These are phyloP conservation scores for Acipenser oxyrinchus DNA, from an alignment of 2,797 vertebrate species.

Conservation along the genomic window DNA sequence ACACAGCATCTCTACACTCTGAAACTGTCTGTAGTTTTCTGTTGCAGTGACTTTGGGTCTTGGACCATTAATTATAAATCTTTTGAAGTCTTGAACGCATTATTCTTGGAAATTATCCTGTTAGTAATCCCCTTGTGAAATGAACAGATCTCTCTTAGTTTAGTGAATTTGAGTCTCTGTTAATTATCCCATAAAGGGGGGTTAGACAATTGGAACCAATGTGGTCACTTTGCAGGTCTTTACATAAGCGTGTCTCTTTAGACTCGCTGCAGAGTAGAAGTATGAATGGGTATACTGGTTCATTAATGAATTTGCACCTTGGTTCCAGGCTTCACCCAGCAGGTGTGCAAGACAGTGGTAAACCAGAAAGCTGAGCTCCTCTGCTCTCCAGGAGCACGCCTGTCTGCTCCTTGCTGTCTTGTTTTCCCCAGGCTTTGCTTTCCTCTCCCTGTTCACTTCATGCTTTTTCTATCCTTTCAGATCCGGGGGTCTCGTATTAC, in stretches of 20 bases:
- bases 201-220: no score
- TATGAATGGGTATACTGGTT: no score
- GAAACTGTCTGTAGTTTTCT: no score
- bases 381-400: no score
- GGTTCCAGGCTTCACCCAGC: no score
- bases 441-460: slow-evolving; percentile 26
- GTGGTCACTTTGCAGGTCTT: no score
- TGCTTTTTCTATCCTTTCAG: slow-evolving; percentile 42
- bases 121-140: background rate
- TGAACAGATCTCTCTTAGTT: background rate
- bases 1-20: background rate
- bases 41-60: no score
- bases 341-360: no score
- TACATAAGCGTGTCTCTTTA: no score
- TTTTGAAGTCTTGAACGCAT: background rate
- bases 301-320: no score
- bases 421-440: background rate
- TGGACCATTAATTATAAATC: background rate
- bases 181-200: background rate
- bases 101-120: background rate
- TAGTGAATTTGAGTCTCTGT: background rate
- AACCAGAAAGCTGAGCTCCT: no score
- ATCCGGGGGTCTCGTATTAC: slow-evolving; percentile 63
- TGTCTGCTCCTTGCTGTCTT: background rate
- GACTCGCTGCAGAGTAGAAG: no score